Conservation (phyloP, 2,113 vertebrate genomes). For the Promerops cafer region DNA sequence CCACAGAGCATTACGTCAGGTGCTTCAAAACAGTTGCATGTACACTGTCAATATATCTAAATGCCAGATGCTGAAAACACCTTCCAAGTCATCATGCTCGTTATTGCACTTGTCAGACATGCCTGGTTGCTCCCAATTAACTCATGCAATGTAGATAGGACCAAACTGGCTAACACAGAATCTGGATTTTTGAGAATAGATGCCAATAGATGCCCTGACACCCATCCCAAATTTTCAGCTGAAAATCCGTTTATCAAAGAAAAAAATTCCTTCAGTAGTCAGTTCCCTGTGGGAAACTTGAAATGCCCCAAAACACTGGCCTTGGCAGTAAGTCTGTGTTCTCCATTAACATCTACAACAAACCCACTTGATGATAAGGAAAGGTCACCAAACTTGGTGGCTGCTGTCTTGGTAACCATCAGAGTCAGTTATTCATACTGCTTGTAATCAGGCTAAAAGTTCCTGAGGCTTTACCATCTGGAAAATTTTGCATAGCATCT, state of each 20-base stretch:
- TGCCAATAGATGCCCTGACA: not conserved
- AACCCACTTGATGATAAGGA: not conserved
- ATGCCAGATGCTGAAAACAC: not conserved
- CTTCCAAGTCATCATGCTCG: not conserved
- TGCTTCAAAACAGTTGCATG: not conserved
- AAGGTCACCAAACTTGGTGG: not conserved
- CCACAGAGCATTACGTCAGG: not conserved
- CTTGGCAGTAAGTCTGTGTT: not conserved
- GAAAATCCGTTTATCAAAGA: not conserved
- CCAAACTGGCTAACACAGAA: not conserved
- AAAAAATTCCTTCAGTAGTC: not conserved
- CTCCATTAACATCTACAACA: not conserved
- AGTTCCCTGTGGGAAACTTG: not conserved
- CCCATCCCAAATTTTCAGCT: not conserved
- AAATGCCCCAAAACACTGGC: not conserved
- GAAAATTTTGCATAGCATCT: not conserved
- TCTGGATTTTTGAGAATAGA: not conserved
- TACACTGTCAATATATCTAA: not conserved
- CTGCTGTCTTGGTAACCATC: not conserved
- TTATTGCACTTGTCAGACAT: not conserved
- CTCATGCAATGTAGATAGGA: not conserved
- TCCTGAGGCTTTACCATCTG: not conserved
- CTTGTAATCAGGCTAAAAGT: not conserved
- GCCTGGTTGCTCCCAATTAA: not conserved
- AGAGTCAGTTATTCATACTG: not conserved